Evolutionary conservation across 2,797 vertebrate species (phyloP).

Genomic region (Clarias fuscus): DNA sequence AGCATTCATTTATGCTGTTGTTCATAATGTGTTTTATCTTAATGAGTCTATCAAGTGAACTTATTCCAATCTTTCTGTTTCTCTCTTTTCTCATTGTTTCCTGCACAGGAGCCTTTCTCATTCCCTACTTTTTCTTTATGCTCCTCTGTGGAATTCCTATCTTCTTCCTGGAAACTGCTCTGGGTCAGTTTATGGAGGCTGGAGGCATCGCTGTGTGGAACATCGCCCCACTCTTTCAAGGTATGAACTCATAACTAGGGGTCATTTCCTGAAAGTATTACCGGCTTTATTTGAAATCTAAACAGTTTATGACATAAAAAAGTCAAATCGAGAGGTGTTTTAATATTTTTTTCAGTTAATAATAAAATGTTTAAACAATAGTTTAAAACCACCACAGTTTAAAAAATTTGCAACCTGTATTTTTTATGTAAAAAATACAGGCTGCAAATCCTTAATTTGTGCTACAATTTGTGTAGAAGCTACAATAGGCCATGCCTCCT

Average conservation of each 20-base stretch:
- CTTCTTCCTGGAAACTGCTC: conserved; percentile 90
- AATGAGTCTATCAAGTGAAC: background rate
- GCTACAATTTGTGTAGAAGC: background rate
- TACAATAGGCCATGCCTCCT: background rate
- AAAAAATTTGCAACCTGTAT: too few species aligned
- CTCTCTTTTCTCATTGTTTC: conserved; percentile 19
- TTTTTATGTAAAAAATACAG: too few species aligned
- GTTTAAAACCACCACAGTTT: too few species aligned
- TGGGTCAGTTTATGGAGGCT: conserved; percentile 93
- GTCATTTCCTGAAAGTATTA: too few species aligned
- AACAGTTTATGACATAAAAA: too few species aligned
- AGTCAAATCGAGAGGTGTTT: too few species aligned
- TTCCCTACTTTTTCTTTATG: conserved; percentile 86
- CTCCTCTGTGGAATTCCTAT: conserved; percentile 88
- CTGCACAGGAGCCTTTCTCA: conserved; percentile 85
- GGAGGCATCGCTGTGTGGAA: conserved; percentile 94
- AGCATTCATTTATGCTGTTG: background rate
- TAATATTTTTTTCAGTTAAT: too few species aligned
- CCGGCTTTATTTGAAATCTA: background rate
- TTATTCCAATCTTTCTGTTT: background rate
- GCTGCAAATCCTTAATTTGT: too few species aligned
- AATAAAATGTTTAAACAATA: too few species aligned
- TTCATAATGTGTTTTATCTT: background rate
- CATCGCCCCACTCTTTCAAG: conserved; percentile 87
- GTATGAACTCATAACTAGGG: conserved; percentile 42